Evolutionary conservation across 2,113 vertebrate genomes (phyloP), one percentile per base, ranked within the genome.

Genomic region (Camelus bactrianus): DNA sequence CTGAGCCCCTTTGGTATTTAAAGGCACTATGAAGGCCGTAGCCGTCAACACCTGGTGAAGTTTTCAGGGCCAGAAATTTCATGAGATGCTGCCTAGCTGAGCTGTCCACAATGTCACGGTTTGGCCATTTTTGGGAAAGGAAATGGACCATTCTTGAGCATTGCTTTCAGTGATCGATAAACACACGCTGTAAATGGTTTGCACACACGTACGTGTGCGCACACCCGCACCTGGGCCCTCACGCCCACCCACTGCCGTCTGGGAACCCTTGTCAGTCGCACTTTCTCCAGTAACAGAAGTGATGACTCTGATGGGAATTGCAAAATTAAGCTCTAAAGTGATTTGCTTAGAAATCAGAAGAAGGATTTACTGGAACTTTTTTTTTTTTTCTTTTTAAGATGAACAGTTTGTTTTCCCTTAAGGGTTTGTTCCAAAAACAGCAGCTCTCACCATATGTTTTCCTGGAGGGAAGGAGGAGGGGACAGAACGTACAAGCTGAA

Each of bases 21-120:
- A 96, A 96, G 0, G 0, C 50, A 24, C 80, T 38, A 95, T 89
- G 94, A 94, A 88, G 50, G 88, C 87, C 70, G 83, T 32, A 94
- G 95, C 89, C 98, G 90, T 93, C 97, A 97, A 92, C 95, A 97
- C 95, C 95, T 97, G 96, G 75, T 64, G 38, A 42, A 42, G 3
- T 95, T 97, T 92, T 85, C 89, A 76, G 0, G 6, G 94, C 65
- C 77, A 79, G 38, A 83, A 60, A 54, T 97, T 90, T 82, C 85
- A 95, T 56, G 46, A n/a, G 77, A 46, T 1, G 8, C 72, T 80
- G 30, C 70, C 81, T 52, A 20, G 62, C 87, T 60, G 32, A 26
- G 69, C 94, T 96, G 77, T 58, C 38, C 96, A 70, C 56, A 87
- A 7, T 56, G 81, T 56, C 75, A n/a, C 12, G 50, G 97, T 95